Percentiles rank a stretch among this genome's conserved stretches.
phyloP scores from a whole-genome alignment of 2,113 vertebrate genomes.

The Andinoacara biseriatus region DNA sequence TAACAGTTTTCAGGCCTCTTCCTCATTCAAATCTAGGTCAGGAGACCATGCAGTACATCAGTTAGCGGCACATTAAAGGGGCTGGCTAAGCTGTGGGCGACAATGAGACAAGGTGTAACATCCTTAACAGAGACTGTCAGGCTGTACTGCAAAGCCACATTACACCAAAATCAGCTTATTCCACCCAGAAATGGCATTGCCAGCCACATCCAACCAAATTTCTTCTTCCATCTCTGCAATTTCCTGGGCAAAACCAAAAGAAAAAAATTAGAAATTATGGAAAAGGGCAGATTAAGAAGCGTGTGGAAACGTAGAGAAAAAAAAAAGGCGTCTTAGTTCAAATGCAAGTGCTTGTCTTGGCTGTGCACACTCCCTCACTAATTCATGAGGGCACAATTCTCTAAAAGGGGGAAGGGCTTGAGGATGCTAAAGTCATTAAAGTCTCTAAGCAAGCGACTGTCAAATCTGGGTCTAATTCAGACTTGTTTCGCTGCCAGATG shows the following conservation, averaged over 20 bases:
- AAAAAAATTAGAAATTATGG: slow-evolving; percentile 1
- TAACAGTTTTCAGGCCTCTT: slow-evolving; percentile 47
- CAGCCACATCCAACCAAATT: slow-evolving; percentile 9
- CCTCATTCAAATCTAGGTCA: slow-evolving; percentile 70
- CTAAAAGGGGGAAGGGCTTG: slow-evolving; percentile 56
- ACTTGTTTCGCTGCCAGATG: slow-evolving; percentile 49
- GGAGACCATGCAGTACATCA: slow-evolving; percentile 31
- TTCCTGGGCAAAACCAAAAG: slow-evolving; percentile 30
- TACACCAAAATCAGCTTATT: slow-evolving; percentile 46
- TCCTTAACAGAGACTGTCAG: slow-evolving; percentile 36
- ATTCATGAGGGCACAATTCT: slow-evolving; percentile 74
- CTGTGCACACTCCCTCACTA: slow-evolving; percentile 66
- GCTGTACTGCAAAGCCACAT: slow-evolving; percentile 29
- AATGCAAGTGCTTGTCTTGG: slow-evolving; percentile 59
- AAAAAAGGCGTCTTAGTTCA: slow-evolving; percentile 28
- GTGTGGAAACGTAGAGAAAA: slow-evolving; percentile 21
- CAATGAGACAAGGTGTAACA: slow-evolving; percentile 39
- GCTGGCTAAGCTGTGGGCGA: slow-evolving; percentile 44
- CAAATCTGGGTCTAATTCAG: slow-evolving; percentile 70
- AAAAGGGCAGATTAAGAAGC: slow-evolving; percentile 41
- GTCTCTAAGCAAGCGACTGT: slow-evolving; percentile 69
- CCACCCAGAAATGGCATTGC: slow-evolving; percentile 13
- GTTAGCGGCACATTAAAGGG: slow-evolving; percentile 47
- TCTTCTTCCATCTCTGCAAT: not conserved
- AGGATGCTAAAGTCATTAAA: slow-evolving; percentile 70